These are phyloP conservation scores for Drosophila baimaii DNA, from an alignment of 1,140 invertebrate genomes.

Conservation along the genomic window DNA sequence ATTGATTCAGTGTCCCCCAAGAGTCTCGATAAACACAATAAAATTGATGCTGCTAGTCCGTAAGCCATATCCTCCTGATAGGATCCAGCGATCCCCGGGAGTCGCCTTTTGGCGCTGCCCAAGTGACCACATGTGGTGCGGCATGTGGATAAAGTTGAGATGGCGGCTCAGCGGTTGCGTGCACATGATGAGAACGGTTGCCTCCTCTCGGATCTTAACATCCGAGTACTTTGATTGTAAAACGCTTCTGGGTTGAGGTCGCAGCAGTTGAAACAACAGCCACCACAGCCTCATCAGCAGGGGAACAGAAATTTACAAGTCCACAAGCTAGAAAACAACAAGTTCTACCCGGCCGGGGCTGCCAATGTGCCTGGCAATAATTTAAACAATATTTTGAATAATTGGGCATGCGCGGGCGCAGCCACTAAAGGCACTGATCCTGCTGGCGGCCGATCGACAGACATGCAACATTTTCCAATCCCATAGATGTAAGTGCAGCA, in stretches of 20 bases:
- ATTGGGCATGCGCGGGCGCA: conserved; percentile 27
- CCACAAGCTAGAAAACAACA: conserved; percentile 55
- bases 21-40: conserved; percentile 8
- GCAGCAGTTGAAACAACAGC: conserved; percentile 28
- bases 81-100: conserved; percentile 3
- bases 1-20: background rate
- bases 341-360: conserved; percentile 16
- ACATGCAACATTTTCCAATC: conserved; percentile 47
- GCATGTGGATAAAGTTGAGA: conserved; percentile 35
- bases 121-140: conserved; percentile 43
- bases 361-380: conserved; percentile 32
- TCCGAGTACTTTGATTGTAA: conserved; percentile 32
- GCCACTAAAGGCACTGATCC: conserved; percentile 28
- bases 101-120: conserved; percentile 10
- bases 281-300: conserved; percentile 45
- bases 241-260: conserved; percentile 57
- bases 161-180: conserved; percentile 44
- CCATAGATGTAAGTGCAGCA: conserved; percentile 21
- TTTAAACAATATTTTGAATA: conserved; percentile 56
- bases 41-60: background rate
- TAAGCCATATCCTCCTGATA: background rate
- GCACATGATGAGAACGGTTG: conserved; percentile 33
- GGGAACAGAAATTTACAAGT: conserved; percentile 53
- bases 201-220: conserved; percentile 1
- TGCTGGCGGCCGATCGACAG: conserved; percentile 38